These are phyloP conservation scores for Rhopilema esculentum DNA, from an alignment of 30 jellyfish, hydroid and myxozoan genomes.

Conservation along the genomic window DNA sequence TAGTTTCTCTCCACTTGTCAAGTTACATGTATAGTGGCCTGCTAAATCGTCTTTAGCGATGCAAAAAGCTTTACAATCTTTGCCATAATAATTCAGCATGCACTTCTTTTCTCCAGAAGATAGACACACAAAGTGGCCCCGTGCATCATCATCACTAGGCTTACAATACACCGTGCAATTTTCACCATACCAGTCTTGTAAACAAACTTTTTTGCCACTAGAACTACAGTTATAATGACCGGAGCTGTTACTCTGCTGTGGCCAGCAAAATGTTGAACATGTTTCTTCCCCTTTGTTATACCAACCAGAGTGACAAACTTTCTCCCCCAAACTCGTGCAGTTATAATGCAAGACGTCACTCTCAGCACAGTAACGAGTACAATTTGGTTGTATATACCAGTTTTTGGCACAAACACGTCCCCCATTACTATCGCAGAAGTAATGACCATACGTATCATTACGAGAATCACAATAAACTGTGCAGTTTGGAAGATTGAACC, in stretches of 20 bases:
- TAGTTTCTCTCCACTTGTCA: slow-evolving; percentile 17
- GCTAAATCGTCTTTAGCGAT: slow-evolving; percentile 24
- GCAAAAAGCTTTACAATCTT: slow-evolving; percentile 33
- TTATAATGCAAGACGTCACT: slow-evolving; percentile 42
- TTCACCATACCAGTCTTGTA: slow-evolving; percentile 46
- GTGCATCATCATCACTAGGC: slow-evolving; percentile 5
- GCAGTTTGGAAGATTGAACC: slow-evolving; percentile 51
- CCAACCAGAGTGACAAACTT: slow-evolving; percentile 54
- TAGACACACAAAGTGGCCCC: slow-evolving; percentile 18
- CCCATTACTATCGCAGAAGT: slow-evolving; percentile 40
- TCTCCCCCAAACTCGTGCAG: slow-evolving; percentile 36
- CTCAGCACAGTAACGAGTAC: slow-evolving; percentile 34
- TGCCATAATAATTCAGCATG: slow-evolving; percentile 36
- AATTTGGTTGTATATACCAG: slow-evolving; percentile 51
- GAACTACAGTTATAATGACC: slow-evolving; percentile 63
- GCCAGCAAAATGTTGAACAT: slow-evolving; percentile 24
- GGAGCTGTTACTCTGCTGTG: slow-evolving; percentile 1
- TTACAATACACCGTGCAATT: slow-evolving; percentile 46
- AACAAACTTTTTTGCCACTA: slow-evolving; percentile 42
- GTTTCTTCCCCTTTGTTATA: slow-evolving; percentile 5
- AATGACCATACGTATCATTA: slow-evolving; percentile 38
- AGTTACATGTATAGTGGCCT: slow-evolving; percentile 54
- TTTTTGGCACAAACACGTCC: slow-evolving; percentile 15
- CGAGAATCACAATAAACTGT: slow-evolving; percentile 52
- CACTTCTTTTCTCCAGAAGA: slow-evolving; percentile 21